Evolutionary conservation across 2,797 vertebrate species (phyloP), one percentile per base, ranked within the genome.

Genomic region (Gouania willdenowi): DNA sequence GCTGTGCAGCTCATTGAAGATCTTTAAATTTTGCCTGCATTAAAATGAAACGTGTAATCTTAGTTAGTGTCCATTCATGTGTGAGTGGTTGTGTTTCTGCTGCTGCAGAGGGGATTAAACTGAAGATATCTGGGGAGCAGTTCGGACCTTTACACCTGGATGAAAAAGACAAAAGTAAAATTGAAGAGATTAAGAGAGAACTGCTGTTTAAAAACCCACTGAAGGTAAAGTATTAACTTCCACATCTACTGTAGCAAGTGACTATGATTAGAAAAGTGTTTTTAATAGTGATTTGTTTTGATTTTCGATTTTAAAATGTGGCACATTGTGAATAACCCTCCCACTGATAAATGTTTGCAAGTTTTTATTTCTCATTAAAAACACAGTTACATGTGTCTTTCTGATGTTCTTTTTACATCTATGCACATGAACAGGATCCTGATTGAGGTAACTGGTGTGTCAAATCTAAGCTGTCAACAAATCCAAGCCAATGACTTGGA

Each of bases 151-250:
- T 84, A 26, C 78, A 85, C 52, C 41, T 92, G 66, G 87, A 81
- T 17, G 56, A 74, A 20, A 91, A 93, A 46, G 89, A 91, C 46
- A 80, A 88, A 23, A 66, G 8, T 26, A 83, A 87, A 57, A 89
- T 93, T 4, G 85, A 93, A 62, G 91, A 88, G 41, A 91, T 94
- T 28, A 93, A 94, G 82, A 81, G 70, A 29, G 88, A 93, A 28
- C 87, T 97, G 25, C 81, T 91, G 19, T 54, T 64, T 1, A 82
- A 47, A 58, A 45, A 73, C 8, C 64, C 72, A 0, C 7, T 64
- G 0, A 55, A 33, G 83, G 80, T 85, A 64, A 56, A 39, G 0
- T n/a, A n/a, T n/a, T n/a, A n/a, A n/a, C n/a, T n/a, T n/a, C n/a
- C n/a, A n/a, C 2, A 35, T 16, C 19, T 4, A n/a, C 21, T n/a